A percentile compares a stretch with the other conserved stretches of the same genome.
Evolutionary conservation across 1,140 invertebrate species (phyloP).

Genomic region (Drosophila triauraria): DNA sequence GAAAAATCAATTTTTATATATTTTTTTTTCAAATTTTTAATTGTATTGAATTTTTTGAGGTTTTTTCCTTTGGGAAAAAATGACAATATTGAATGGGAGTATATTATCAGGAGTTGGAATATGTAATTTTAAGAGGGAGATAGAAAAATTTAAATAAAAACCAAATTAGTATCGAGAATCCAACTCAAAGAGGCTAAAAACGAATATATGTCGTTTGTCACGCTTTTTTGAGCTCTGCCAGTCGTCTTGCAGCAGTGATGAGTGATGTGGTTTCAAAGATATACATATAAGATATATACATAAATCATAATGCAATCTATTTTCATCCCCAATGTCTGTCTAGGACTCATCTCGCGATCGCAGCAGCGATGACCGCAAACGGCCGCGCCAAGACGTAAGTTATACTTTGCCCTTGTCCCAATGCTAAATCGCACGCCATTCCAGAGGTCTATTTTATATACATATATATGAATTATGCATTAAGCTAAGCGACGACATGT

Average conservation of each 20-base stretch:
- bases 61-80: not conserved
- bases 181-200: slow-evolving; percentile 2
- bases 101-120: not conserved
- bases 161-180: not conserved
- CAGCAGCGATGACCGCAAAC: slow-evolving; percentile 73
- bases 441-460: slow-evolving; percentile 34
- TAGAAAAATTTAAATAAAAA: no score
- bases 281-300: slow-evolving; percentile 3
- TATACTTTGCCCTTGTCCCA: slow-evolving; percentile 25
- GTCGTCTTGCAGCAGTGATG: slow-evolving; percentile 23
- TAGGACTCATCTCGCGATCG: slow-evolving; percentile 79
- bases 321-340: slow-evolving; percentile 22
- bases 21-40: not conserved
- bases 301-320: slow-evolving; percentile 24
- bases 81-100: not conserved
- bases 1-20: not conserved
- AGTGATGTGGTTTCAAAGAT: slow-evolving; percentile 29
- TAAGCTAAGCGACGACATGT: slow-evolving; percentile 43
- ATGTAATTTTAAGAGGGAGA: not conserved
- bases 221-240: slow-evolving; percentile 1
- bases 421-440: slow-evolving; percentile 32
- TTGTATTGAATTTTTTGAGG: not conserved
- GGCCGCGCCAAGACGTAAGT: slow-evolving; percentile 81
- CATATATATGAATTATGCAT: slow-evolving; percentile 36
- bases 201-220: not conserved